Evolutionary conservation across 2,113 vertebrate species (phyloP).

Genomic region (Tichodroma muraria): DNA sequence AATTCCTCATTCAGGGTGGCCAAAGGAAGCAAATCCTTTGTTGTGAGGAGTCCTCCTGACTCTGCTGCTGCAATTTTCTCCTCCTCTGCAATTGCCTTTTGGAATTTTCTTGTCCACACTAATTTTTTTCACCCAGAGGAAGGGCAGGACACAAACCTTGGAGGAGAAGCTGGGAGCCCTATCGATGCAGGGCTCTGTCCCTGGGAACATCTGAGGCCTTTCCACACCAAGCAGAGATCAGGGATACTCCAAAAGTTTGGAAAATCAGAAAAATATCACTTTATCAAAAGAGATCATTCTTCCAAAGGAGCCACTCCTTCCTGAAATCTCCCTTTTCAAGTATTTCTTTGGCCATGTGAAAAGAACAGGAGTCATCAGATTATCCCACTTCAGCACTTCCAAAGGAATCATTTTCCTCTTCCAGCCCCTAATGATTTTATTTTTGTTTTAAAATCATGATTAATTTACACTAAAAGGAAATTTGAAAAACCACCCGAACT

Average conservation of each 20-base stretch:
- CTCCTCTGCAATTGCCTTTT: background rate
- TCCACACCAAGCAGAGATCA: background rate
- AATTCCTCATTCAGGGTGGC: background rate
- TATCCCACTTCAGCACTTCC: background rate
- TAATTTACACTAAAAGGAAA: slow-evolving; percentile 39
- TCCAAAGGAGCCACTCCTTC: background rate
- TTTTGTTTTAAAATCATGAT: slow-evolving; percentile 15
- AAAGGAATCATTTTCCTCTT: background rate
- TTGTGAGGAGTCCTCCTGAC: background rate
- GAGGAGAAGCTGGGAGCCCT: background rate
- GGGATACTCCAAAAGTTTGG: background rate
- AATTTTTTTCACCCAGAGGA: background rate
- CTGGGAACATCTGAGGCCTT: background rate
- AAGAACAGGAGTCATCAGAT: background rate
- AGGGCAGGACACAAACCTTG: background rate
- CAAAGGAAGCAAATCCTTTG: background rate
- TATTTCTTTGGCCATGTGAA: background rate
- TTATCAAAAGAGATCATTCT: background rate
- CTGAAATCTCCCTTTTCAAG: background rate
- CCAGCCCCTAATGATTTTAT: background rate
- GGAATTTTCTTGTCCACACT: background rate
- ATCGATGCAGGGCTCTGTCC: accelerated
- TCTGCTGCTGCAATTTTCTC: background rate
- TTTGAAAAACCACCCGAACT: background rate
- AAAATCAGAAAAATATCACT: background rate